Evolutionary conservation across 2,113 vertebrate genomes (phyloP).

Genomic region (Bothrops jararaca): DNA sequence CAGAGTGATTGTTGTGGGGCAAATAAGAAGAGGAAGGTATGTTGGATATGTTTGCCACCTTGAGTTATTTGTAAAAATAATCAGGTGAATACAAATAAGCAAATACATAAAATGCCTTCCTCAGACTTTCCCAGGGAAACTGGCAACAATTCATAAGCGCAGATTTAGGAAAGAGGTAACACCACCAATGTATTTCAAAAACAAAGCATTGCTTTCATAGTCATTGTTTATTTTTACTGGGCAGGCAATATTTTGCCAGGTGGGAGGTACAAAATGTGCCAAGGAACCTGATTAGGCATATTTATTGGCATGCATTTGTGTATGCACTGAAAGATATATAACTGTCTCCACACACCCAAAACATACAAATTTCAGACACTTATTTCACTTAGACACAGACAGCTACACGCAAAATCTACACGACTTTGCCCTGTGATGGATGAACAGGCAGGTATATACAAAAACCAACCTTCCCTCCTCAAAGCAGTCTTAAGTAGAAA

Average conservation of each 20-base stretch:
- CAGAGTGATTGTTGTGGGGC: background rate
- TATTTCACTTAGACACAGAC: background rate
- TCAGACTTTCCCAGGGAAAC: too few species aligned
- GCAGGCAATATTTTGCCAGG: background rate
- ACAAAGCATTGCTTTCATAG: background rate
- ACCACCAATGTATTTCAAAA: background rate
- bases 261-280: background rate
- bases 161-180: background rate
- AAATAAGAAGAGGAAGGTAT: background rate
- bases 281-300: background rate
- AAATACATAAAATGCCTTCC: background rate
- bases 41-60: background rate
- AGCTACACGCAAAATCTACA: background rate
- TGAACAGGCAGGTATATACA: background rate
- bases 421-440: background rate
- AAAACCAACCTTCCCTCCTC: background rate
- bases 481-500: background rate
- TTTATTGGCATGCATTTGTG: background rate
- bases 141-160: background rate
- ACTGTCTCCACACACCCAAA: background rate
- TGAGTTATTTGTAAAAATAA: background rate
- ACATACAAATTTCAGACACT: background rate
- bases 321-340: background rate
- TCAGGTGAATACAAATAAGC: background rate
- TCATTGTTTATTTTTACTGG: background rate